These are phyloP conservation scores for Willisornis vidua DNA, from an alignment of 2,113 vertebrate genomes.

Conservation along the genomic window DNA sequence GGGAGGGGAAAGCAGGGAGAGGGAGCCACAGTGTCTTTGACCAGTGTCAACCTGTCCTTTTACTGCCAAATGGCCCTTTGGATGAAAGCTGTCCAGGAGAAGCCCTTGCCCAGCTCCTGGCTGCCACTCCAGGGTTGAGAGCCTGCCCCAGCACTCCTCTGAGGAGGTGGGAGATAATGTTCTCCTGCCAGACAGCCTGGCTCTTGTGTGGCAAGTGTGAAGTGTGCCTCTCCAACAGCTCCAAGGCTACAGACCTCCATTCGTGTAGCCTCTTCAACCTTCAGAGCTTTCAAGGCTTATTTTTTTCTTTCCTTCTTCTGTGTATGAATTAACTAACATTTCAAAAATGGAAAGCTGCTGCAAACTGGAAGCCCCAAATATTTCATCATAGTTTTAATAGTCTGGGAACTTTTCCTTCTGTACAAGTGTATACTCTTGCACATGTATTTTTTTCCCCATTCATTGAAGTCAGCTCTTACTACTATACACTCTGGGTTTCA, in stretches of 20 bases:
- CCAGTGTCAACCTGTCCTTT: accelerated
- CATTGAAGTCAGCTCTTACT: background rate
- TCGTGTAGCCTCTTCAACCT: background rate
- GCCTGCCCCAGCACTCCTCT: accelerated
- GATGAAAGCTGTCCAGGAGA: background rate
- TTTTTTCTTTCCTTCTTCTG: background rate
- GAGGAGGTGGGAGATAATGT: background rate
- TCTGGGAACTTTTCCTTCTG: background rate
- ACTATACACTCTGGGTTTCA: background rate
- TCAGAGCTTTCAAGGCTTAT: background rate
- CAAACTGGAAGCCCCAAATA: background rate
- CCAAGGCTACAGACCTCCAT: background rate
- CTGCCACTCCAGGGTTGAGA: background rate
- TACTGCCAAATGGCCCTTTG: background rate
- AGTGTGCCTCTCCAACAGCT: background rate
- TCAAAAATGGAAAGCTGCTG: background rate
- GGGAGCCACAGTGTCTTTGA: background rate
- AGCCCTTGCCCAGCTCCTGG: background rate
- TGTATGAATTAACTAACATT: background rate
- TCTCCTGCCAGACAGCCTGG: background rate
- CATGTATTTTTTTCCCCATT: background rate
- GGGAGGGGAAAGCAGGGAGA: background rate
- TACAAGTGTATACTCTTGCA: background rate
- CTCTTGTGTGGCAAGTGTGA: background rate
- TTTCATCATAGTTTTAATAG: background rate